Evolutionary conservation across 1,140 invertebrate genomes (phyloP).

Genomic region (Drosophila lacteicornis): DNA sequence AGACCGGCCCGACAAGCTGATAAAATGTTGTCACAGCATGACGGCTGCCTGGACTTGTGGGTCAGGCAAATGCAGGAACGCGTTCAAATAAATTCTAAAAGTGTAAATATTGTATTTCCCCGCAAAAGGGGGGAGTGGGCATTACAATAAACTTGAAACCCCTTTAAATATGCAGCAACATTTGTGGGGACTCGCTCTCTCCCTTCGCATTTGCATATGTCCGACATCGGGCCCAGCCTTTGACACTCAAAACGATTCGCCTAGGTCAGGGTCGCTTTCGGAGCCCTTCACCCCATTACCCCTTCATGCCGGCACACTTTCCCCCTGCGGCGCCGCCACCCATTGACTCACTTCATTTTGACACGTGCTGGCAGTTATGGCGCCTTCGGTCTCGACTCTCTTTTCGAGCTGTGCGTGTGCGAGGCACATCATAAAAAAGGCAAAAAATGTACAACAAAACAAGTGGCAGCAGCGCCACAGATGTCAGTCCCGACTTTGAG

Average conservation of each 20-base stretch:
- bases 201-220: constrained; percentile 72
- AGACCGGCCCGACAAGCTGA: constrained; percentile 51
- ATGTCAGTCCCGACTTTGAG: neutral
- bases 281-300: constrained; percentile 1
- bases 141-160: constrained; percentile 54
- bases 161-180: constrained; percentile 67
- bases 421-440: constrained; percentile 67
- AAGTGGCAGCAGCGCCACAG: neutral
- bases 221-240: constrained; percentile 67
- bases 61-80: constrained; percentile 56
- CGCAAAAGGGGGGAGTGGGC: neutral
- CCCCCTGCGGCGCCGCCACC: constrained; percentile 16
- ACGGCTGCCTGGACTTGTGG: constrained; percentile 55
- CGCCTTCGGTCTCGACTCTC: constrained; percentile 52
- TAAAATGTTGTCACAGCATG: constrained; percentile 71
- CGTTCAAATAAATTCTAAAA: constrained; percentile 76
- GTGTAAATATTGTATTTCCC: constrained; percentile 74
- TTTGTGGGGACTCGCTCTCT: constrained; percentile 29
- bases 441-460: constrained; percentile 21
- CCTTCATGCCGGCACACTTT: neutral
- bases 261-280: constrained; percentile 74
- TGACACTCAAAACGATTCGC: constrained; percentile 77
- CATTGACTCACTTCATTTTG: constrained; percentile 58
- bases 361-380: constrained; percentile 81
- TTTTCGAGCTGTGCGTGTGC: constrained; percentile 46